Conservation (phyloP, 2,797 vertebrate genomes). For the Phataginus tetradactyla region DNA sequence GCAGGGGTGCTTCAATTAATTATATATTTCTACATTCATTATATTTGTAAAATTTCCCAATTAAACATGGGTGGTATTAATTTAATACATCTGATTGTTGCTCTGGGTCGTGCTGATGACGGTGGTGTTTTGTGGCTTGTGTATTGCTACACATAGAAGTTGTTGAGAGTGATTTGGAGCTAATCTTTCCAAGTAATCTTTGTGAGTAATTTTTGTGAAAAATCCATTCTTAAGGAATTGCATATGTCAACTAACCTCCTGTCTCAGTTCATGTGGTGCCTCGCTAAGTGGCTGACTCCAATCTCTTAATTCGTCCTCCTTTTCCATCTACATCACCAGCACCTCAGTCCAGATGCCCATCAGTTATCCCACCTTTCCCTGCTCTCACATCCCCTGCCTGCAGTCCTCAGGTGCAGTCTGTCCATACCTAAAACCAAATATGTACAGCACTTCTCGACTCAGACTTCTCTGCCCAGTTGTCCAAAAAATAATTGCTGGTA, state of each 20-base stretch:
- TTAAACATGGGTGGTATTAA: background rate
- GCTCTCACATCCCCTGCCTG: background rate
- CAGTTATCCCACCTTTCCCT: background rate
- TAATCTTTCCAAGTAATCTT: background rate
- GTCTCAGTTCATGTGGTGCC: background rate
- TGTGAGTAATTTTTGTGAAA: conserved; percentile 9
- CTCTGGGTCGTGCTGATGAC: background rate
- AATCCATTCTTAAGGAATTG: background rate
- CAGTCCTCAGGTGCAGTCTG: background rate
- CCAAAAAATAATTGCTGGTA: background rate
- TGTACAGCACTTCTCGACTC: background rate
- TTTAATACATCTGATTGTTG: background rate
- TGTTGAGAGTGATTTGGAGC: background rate
- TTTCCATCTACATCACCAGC: background rate
- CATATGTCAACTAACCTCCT: background rate
- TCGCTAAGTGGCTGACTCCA: background rate
- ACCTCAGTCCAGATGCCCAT: background rate
- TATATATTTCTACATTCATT: background rate
- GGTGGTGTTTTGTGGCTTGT: background rate
- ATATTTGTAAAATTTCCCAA: background rate
- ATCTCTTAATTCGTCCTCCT: background rate
- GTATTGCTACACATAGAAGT: background rate
- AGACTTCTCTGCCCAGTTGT: background rate
- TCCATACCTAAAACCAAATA: background rate
- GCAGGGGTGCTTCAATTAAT: background rate